Evolutionary conservation across 2,113 vertebrate genomes (phyloP).

Genomic region (Scopus umbretta): DNA sequence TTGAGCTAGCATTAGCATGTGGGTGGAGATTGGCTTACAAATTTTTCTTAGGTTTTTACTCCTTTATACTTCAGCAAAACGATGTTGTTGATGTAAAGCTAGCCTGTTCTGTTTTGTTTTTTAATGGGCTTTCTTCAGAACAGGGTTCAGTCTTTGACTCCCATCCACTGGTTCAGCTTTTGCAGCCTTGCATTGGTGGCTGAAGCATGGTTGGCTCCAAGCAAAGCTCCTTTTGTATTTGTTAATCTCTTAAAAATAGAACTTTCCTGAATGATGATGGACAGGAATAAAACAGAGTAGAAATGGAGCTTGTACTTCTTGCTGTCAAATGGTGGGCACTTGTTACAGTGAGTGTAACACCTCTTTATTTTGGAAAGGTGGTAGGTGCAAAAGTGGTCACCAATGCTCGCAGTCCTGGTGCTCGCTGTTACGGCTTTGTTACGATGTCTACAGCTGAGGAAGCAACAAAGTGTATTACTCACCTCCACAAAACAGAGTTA

Average conservation of each 20-base stretch:
- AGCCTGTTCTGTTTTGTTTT: not conserved
- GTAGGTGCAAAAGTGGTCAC: conserved; percentile 97
- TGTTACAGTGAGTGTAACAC: not conserved
- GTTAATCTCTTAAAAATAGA: not conserved
- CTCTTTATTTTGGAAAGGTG: conserved; percentile 73
- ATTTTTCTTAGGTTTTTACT: not conserved
- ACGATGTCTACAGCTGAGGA: conserved; percentile 95
- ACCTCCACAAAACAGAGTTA: conserved; percentile 93
- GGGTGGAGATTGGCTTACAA: not conserved
- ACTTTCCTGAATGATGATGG: not conserved
- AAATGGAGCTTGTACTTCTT: not conserved
- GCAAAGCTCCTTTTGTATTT: not conserved
- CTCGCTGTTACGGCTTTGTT: conserved; percentile 96
- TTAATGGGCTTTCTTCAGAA: not conserved
- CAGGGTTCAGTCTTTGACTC: not conserved
- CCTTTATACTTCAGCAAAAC: not conserved
- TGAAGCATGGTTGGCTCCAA: not conserved
- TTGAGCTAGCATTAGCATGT: not conserved
- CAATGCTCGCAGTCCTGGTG: conserved; percentile 92
- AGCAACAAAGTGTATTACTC: conserved; percentile 88
- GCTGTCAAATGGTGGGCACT: not conserved
- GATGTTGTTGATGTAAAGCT: not conserved
- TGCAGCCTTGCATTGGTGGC: not conserved
- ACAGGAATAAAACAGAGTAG: not conserved
- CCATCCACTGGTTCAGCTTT: not conserved